phyloP scores from a whole-genome alignment of 2,113 vertebrate species.

The Oreochromis spilurus region DNA sequence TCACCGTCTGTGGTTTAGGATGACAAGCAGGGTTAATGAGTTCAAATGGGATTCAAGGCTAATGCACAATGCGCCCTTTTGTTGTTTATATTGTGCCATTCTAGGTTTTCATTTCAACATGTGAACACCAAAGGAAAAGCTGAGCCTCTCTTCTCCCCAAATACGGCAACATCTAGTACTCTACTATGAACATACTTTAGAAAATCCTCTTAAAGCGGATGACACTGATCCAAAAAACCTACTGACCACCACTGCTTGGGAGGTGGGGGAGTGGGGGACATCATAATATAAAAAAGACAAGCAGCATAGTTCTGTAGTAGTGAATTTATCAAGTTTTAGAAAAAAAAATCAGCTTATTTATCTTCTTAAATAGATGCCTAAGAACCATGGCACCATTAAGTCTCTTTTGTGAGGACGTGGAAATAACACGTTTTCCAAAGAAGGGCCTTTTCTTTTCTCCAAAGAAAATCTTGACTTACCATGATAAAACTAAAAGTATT shows the following conservation, averaged over 20 bases:
- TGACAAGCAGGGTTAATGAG: neutral
- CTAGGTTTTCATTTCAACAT: neutral
- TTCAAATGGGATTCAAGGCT: neutral
- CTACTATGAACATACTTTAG: neutral
- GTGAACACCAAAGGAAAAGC: neutral
- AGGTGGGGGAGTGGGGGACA: neutral
- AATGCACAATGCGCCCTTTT: neutral
- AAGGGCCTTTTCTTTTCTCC: neutral
- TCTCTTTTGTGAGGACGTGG: neutral
- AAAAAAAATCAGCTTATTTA: neutral
- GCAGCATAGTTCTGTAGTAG: neutral
- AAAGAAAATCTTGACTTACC: neutral
- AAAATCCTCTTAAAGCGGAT: constrained; percentile 40
- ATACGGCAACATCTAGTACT: constrained; percentile 9
- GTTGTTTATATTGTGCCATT: neutral
- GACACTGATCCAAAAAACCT: constrained; percentile 23
- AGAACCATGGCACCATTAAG: neutral
- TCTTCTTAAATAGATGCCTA: neutral
- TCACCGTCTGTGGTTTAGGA: neutral
- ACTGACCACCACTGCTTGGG: neutral
- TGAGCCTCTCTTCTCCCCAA: neutral
- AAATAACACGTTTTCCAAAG: neutral
- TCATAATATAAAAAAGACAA: neutral
- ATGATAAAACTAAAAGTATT: neutral
- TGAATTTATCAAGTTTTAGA: neutral